These are phyloP conservation scores for Parascotia fuliginaria DNA, from an alignment of 2,888 invertebrate species.

Conservation along the genomic window DNA sequence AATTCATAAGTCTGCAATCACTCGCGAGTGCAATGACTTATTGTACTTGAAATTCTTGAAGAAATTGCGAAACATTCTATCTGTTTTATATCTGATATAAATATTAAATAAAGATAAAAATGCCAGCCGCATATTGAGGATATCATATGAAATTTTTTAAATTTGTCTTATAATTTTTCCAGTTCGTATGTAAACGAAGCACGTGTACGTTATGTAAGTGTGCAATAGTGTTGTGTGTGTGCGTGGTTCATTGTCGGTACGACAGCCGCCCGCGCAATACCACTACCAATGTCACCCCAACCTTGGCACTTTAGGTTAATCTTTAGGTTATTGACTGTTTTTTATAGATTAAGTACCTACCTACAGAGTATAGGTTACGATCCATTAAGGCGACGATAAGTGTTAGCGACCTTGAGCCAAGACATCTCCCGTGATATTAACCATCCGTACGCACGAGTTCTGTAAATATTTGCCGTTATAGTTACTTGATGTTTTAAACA, in stretches of 20 bases:
- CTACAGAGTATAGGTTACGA: constrained; percentile 21
- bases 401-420: too few relatives aligned
- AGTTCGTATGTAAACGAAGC: constrained; percentile 9
- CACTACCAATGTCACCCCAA: constrained; percentile 69
- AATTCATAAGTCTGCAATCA: constrained; percentile 5
- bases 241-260: constrained; percentile 28
- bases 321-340: constrained; percentile 63
- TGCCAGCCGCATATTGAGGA: not conserved
- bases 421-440: too few relatives aligned
- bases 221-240: constrained; percentile 7
- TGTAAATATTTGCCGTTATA: too few relatives aligned
- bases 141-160: constrained; percentile 7
- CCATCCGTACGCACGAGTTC: too few relatives aligned
- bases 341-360: constrained; percentile 51
- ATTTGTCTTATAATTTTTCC: constrained; percentile 16
- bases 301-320: constrained; percentile 64
- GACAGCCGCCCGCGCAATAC: constrained; percentile 58
- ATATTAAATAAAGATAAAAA: not conserved
- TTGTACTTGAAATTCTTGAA: not conserved
- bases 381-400: constrained; percentile 5
- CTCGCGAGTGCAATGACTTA: not conserved
- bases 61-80: not conserved
- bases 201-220: not conserved
- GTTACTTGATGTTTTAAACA: too few relatives aligned
- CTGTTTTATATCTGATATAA: not conserved